Percentiles rank a stretch among this genome's conserved stretches.
phyloP scores from a whole-genome alignment of 2,113 vertebrate genomes.

The Nycticorax nycticorax region DNA sequence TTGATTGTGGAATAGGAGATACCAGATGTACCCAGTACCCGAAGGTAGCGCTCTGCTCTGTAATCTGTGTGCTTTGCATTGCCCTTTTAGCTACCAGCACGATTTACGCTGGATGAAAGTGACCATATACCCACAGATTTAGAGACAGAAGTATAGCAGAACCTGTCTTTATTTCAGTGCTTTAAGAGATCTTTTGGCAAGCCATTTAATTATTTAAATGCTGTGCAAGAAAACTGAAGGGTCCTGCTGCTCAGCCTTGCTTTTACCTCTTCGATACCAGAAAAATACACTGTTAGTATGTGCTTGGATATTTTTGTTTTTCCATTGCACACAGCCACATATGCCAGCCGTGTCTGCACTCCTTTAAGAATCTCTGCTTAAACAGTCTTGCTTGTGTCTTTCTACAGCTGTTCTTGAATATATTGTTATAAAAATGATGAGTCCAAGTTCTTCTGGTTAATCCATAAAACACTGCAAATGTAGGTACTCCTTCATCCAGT shows the following conservation, averaged over 20 bases:
- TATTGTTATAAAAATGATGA: background rate
- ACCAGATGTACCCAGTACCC: background rate
- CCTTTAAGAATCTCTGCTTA: background rate
- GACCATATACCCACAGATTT: background rate
- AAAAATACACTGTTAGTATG: background rate
- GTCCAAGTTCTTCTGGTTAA: background rate
- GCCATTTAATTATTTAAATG: background rate
- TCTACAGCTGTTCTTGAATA: background rate
- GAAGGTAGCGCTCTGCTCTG: background rate
- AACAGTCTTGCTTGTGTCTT: background rate
- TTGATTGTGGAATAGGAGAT: fast-evolving
- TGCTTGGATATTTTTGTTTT: background rate
- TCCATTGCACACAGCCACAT: background rate
- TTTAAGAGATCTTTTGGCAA: background rate
- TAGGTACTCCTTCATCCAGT: background rate
- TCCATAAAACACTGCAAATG: background rate
- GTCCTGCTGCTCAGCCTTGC: background rate
- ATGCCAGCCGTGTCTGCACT: background rate
- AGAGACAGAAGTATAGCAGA: background rate
- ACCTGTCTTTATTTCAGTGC: background rate
- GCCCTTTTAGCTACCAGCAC: background rate
- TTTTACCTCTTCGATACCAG: background rate
- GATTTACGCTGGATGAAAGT: background rate
- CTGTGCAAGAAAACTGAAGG: background rate
- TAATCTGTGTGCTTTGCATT: background rate